These are phyloP conservation scores for Beris chalybata DNA, from an alignment of 2,888 invertebrate genomes.

Conservation along the genomic window DNA sequence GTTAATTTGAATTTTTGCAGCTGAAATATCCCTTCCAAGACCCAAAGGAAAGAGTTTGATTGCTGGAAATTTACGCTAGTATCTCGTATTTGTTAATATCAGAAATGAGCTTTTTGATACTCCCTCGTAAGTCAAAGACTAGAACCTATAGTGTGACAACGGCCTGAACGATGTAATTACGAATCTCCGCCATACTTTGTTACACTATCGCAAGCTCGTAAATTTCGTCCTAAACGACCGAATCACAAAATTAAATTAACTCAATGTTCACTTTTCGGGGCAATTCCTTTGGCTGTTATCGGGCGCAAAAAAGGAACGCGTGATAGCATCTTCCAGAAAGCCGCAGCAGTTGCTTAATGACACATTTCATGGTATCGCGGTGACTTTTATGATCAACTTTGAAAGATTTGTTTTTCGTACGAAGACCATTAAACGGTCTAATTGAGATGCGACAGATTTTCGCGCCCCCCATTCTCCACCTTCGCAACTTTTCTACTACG, in stretches of 20 bases:
- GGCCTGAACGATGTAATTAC: neutral
- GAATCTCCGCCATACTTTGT: neutral
- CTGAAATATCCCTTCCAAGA: too few relatives aligned
- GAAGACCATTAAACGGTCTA: conserved; percentile 5
- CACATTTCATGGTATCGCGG: conserved; percentile 11
- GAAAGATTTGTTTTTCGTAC: conserved; percentile 10
- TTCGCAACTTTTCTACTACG: too few relatives aligned
- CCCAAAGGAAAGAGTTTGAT: too few relatives aligned
- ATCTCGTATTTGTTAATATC: too few relatives aligned
- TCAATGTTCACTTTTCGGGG: conserved; percentile 6
- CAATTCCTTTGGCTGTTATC: neutral
- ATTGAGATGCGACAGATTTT: conserved; percentile 23
- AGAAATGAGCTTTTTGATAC: too few relatives aligned
- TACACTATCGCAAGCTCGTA: conserved; percentile 2
- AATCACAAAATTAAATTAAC: conserved; percentile 21
- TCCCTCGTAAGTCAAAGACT: too few relatives aligned
- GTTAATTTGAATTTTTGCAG: too few relatives aligned
- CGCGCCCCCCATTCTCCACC: too few relatives aligned
- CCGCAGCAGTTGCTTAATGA: neutral
- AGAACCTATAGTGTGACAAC: too few relatives aligned
- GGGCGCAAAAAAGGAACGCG: neutral
- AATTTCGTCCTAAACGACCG: conserved; percentile 15
- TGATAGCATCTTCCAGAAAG: conserved; percentile 3
- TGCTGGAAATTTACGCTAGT: too few relatives aligned
- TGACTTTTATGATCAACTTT: conserved; percentile 24